Conservation (phyloP, 1,140 invertebrate species). For the Heliothis virescens region DNA sequence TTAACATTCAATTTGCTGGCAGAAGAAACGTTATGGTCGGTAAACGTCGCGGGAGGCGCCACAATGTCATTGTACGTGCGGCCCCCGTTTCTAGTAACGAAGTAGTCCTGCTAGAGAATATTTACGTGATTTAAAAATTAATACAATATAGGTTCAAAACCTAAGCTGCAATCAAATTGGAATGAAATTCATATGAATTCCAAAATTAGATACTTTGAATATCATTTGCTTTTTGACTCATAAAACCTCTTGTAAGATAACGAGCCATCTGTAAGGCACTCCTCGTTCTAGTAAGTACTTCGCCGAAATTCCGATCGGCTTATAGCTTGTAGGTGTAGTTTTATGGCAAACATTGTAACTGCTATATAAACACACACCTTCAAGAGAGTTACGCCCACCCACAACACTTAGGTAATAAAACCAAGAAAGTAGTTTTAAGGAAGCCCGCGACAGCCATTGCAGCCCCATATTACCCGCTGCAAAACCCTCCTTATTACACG, state of each 20-base stretch:
- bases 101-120: neutral
- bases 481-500: conserved; percentile 84
- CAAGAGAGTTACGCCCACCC: conserved; percentile 68
- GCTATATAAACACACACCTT: conserved; percentile 67
- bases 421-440: conserved; percentile 84
- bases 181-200: too few species aligned
- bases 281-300: neutral
- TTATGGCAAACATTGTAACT: conserved; percentile 51
- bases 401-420: conserved; percentile 82
- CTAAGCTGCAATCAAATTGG: neutral
- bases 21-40: conserved; percentile 72
- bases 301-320: conserved; percentile 39
- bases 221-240: neutral
- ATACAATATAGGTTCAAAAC: neutral
- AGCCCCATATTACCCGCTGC: conserved; percentile 80
- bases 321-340: conserved; percentile 20
- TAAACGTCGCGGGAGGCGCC: conserved; percentile 63
- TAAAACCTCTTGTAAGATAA: neutral
- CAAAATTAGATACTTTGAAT: too few species aligned
- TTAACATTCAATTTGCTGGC: conserved; percentile 83
- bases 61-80: conserved; percentile 51
- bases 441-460: conserved; percentile 81
- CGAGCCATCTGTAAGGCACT: neutral
- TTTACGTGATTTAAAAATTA: neutral
- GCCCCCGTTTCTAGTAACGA: conserved; percentile 28